Base-by-base conservation (phyloP, 2,113 vertebrate genomes). In the Dicentrarchus labrax region DNA sequence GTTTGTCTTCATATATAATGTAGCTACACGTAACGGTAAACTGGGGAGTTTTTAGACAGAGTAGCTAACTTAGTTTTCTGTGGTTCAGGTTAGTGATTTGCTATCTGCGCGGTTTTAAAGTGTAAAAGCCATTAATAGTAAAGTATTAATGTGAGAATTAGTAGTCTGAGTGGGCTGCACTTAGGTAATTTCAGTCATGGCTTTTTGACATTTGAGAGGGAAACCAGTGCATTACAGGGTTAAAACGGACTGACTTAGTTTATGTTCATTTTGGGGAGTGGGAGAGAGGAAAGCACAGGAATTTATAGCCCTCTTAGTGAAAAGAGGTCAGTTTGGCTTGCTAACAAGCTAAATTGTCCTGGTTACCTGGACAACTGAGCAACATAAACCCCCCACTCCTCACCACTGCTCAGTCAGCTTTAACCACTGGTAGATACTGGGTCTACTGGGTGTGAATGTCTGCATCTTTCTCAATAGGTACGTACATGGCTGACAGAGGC, bases 361-460 rank as follows among this genome's bases (percentile, higher is more conserved):
- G 70, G 94, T 95, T 79, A 88, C 92, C 92, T 69, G 54, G 92
- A 87, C 89, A 83, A 92, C 94, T 62, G 76, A 70, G 62, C 73
- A 93, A 88, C 91, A 94, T 54, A 78, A 80, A 1, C 78, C 72
- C 80, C 82, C 76, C 30, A 67, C 76, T 56, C 36, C 43, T 64
- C 5, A 36, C 65, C 45, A 24, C 53, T 15, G 30, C 24, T 38
- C 61, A 30, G 56, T 39, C 70, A 73, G 59, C 56, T 73, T 67
- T 17, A 30, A 80, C 77, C 76, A 51, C 22, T 60, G 19, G 53
- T 65, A 17, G 15, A 68, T 8, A 67, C 64, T 54, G 38, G 41
- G 72, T n/a, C 45, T 51, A 68, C 54, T 71, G 57, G 84, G 62
- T 82, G 22, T 74, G 38, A 76, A 24, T 41, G 17, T 80, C 56